These are phyloP conservation scores for Gymnoscopelus microlampas DNA, from an alignment of 2,797 vertebrate species.

Conservation along the genomic window DNA sequence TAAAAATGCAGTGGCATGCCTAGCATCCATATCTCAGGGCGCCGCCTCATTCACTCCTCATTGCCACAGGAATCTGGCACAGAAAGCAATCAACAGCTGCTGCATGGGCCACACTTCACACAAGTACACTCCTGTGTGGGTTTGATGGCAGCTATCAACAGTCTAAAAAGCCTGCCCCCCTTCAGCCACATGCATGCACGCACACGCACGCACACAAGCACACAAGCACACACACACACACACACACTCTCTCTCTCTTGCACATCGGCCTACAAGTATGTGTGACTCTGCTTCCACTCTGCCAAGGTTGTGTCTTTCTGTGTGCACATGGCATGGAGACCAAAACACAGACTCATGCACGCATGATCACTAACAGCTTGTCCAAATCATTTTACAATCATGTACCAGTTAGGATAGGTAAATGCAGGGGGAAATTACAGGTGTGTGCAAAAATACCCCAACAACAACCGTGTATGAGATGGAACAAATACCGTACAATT, in stretches of 20 bases:
- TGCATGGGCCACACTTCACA: slow-evolving; percentile 45
- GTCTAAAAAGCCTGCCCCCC: slow-evolving; percentile 7
- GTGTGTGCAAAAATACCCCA: no score
- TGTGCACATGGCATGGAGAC: no score
- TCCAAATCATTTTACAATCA: no score
- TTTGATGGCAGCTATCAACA: slow-evolving; percentile 44
- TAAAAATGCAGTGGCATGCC: slow-evolving; percentile 28
- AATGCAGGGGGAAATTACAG: no score
- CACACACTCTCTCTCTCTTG: neutral
- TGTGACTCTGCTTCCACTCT: no score
- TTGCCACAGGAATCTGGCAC: slow-evolving; percentile 49
- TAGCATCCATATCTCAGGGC: neutral
- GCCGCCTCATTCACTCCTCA: slow-evolving; percentile 30
- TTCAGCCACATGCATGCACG: slow-evolving; percentile 5
- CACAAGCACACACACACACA: slow-evolving; percentile 7
- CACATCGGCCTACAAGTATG: no score
- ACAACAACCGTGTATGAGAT: no score
- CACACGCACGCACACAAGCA: slow-evolving; percentile 2
- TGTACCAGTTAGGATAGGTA: no score
- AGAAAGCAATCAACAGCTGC: slow-evolving; percentile 54
- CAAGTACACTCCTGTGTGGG: slow-evolving; percentile 29
- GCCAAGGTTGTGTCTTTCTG: no score
- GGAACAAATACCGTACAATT: no score
- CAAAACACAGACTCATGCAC: no score
- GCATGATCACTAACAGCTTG: no score